phyloP scores from a whole-genome alignment of 30 jellyfish, hydroid and myxozoan genomes.

The Cassiopea andromeda region DNA sequence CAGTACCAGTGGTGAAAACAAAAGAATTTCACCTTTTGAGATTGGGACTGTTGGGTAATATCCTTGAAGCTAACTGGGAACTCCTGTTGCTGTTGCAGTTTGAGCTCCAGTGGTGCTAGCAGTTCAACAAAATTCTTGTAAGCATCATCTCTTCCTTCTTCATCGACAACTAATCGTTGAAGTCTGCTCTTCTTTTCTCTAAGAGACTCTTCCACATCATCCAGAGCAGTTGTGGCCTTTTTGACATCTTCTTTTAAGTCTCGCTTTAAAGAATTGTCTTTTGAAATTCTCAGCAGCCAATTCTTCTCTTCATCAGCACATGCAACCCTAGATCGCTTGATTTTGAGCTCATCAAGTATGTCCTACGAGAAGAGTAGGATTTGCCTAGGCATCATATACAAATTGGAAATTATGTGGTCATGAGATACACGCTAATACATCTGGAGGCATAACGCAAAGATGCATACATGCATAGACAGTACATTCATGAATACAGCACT shows the following conservation, averaged over 20 bases:
- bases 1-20: not conserved
- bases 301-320: conserved; percentile 85
- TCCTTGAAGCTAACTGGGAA: conserved; percentile 68
- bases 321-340: conserved; percentile 55
- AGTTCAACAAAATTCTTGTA: conserved; percentile 70
- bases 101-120: conserved; percentile 74
- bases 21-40: conserved; percentile 41
- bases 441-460: too few relatives aligned
- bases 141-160: conserved; percentile 74
- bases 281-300: conserved; percentile 74
- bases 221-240: conserved; percentile 66
- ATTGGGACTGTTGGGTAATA: conserved; percentile 67
- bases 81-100: conserved; percentile 69
- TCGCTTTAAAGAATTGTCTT: conserved; percentile 72
- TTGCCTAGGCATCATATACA: too few relatives aligned
- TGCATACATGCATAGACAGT: too few relatives aligned
- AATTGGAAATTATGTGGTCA: too few relatives aligned
- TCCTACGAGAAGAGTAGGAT: conserved; percentile 29
- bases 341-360: conserved; percentile 72
- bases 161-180: conserved; percentile 69
- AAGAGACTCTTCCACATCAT: conserved; percentile 69
- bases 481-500: too few relatives aligned
- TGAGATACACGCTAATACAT: too few relatives aligned
- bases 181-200: conserved; percentile 73
- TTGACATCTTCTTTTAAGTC: conserved; percentile 72